phyloP scores from a whole-genome alignment of 2,797 vertebrate genomes.

The Buphagus erythrorhynchus region DNA sequence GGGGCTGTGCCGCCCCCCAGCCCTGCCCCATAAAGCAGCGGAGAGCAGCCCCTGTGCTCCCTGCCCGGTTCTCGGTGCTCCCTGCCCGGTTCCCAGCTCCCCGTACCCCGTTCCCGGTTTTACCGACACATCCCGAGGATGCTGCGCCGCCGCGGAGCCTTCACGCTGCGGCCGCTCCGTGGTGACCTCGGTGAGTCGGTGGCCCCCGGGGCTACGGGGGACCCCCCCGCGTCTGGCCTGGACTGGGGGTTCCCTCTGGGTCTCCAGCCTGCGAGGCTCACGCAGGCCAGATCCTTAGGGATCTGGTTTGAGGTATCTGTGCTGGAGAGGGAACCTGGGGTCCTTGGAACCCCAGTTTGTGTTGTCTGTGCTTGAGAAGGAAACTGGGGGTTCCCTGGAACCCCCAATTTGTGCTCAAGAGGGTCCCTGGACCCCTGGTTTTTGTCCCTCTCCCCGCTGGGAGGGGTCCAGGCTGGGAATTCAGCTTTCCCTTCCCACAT shows the following conservation, averaged over 20 bases:
- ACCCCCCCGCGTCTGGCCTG: accelerated
- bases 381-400: neutral
- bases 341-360: accelerated
- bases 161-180: neutral
- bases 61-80: accelerated
- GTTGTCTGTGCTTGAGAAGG: too few relatives aligned
- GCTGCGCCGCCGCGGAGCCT: neutral
- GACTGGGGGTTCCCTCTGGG: accelerated
- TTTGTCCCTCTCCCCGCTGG: neutral
- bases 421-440: neutral
- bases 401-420: accelerated
- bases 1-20: neutral
- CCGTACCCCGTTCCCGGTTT: neutral
- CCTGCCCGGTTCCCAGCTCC: neutral
- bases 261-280: accelerated
- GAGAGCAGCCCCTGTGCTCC: neutral
- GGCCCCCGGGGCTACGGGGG: accelerated
- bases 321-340: neutral
- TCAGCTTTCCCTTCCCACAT: neutral
- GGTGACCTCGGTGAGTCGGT: neutral
- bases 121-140: neutral
- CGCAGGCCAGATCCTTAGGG: neutral
- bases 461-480: neutral
- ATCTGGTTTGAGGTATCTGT: too few relatives aligned
- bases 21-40: neutral